A percentile compares a stretch with the other conserved stretches of the same genome.
phyloP scores from a whole-genome alignment of 1,140 invertebrate genomes.

The Capitella teleta region DNA sequence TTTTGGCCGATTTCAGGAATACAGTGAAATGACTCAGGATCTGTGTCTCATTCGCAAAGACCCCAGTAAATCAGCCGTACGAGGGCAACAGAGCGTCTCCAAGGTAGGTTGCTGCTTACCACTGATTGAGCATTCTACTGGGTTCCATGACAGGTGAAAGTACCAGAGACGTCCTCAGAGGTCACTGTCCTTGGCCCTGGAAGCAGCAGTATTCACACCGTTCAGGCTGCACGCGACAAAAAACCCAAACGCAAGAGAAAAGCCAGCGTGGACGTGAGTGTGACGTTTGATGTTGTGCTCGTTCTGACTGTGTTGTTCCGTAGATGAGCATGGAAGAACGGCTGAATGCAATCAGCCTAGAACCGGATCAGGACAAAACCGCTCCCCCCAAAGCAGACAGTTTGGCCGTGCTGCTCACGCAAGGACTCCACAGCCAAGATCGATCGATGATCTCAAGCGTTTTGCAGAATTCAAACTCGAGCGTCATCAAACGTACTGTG shows the following conservation, averaged over 20 bases:
- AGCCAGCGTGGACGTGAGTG: too few species aligned
- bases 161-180: too few species aligned
- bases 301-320: too few species aligned
- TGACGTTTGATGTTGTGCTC: too few species aligned
- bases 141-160: too few species aligned
- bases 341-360: slow-evolving; percentile 29
- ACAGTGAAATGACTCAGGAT: slow-evolving; percentile 12
- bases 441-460: slow-evolving; percentile 32
- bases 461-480: slow-evolving; percentile 21
- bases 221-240: too few species aligned
- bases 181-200: too few species aligned
- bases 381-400: slow-evolving; percentile 29
- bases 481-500: slow-evolving; percentile 29
- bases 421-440: slow-evolving; percentile 36
- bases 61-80: slow-evolving; percentile 12
- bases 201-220: too few species aligned
- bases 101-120: too few species aligned
- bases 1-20: too few species aligned
- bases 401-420: slow-evolving; percentile 26
- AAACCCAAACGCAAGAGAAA: too few species aligned
- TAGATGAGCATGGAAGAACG: slow-evolving; percentile 33
- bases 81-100: slow-evolving; percentile 11
- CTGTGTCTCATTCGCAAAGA: slow-evolving; percentile 22
- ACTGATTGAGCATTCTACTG: too few species aligned
- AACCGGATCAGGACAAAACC: slow-evolving; percentile 9